A percentile compares a stretch with the other conserved stretches of the same genome.
These are phyloP conservation scores for Polypedilum pembai DNA, from an alignment of 1,140 invertebrate genomes.

Conservation along the genomic window DNA sequence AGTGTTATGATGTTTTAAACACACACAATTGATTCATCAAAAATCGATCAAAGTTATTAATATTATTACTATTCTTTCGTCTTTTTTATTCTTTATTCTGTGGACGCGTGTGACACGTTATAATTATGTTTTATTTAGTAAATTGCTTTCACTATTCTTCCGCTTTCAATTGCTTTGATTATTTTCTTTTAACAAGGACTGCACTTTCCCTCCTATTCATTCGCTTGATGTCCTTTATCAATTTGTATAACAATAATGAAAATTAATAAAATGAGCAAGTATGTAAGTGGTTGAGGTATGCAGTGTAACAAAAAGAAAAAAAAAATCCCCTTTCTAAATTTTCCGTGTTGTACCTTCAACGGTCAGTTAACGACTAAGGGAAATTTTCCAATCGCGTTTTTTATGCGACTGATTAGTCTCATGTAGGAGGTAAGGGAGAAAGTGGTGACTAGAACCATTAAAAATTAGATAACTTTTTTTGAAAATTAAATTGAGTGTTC, in stretches of 20 bases:
- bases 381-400: neutral
- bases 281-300: neutral
- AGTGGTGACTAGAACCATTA: neutral
- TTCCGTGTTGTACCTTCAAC: neutral
- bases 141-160: slow-evolving; percentile 11
- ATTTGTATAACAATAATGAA: too few species aligned
- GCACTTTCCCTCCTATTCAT: neutral
- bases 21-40: slow-evolving; percentile 9
- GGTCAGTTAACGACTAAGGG: neutral
- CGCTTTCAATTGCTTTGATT: neutral
- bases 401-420: neutral
- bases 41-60: neutral
- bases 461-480: too few species aligned
- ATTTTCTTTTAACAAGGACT: neutral
- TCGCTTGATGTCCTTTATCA: neutral
- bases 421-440: neutral
- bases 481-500: too few species aligned
- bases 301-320: neutral
- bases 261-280: too few species aligned
- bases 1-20: neutral
- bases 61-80: neutral
- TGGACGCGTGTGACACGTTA: neutral
- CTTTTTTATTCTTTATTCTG: neutral
- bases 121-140: slow-evolving; percentile 7
- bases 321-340: neutral